phyloP scores from a whole-genome alignment of 2,888 invertebrate genomes.

The Keiferia lycopersicella region DNA sequence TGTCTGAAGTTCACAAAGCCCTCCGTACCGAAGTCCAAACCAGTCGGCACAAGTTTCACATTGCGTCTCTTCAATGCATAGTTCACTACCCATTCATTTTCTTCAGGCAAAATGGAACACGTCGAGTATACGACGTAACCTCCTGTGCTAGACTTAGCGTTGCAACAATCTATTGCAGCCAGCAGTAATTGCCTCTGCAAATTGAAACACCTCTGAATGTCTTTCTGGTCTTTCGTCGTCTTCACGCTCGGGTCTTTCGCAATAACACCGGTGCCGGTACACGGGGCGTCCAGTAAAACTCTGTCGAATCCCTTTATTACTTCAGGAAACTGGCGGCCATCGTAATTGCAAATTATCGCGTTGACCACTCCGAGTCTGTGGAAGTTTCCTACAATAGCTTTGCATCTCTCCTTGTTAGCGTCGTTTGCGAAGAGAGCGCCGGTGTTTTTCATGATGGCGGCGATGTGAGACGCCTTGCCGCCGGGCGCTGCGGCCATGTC shows the following conservation, averaged over 20 bases:
- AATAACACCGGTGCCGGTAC: slow-evolving; percentile 98
- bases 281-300: slow-evolving; percentile 98
- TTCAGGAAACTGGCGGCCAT: slow-evolving; percentile 92
- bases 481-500: slow-evolving; percentile 99
- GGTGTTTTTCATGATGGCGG: slow-evolving; percentile 98
- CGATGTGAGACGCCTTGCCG: slow-evolving; percentile 99
- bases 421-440: slow-evolving; percentile 98
- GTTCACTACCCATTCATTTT: slow-evolving; percentile 98
- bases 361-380: slow-evolving; percentile 98
- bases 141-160: slow-evolving; percentile 94
- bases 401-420: slow-evolving; percentile 92
- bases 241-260: slow-evolving; percentile 99
- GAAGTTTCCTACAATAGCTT: slow-evolving; percentile 97
- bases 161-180: slow-evolving; percentile 97
- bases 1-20: slow-evolving; percentile 95
- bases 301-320: slow-evolving; percentile 96
- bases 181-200: slow-evolving; percentile 95
- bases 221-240: slow-evolving; percentile 92
- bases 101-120: slow-evolving; percentile 98
- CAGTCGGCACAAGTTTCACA: slow-evolving; percentile 96
- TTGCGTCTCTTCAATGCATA: slow-evolving; percentile 96
- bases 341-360: slow-evolving; percentile 92
- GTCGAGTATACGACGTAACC: slow-evolving; percentile 99
- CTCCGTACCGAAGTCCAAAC: slow-evolving; percentile 96
- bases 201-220: slow-evolving; percentile 94